These are phyloP conservation scores for Scylla paramamosain DNA, from an alignment of 1,140 invertebrate species.

Conservation along the genomic window DNA sequence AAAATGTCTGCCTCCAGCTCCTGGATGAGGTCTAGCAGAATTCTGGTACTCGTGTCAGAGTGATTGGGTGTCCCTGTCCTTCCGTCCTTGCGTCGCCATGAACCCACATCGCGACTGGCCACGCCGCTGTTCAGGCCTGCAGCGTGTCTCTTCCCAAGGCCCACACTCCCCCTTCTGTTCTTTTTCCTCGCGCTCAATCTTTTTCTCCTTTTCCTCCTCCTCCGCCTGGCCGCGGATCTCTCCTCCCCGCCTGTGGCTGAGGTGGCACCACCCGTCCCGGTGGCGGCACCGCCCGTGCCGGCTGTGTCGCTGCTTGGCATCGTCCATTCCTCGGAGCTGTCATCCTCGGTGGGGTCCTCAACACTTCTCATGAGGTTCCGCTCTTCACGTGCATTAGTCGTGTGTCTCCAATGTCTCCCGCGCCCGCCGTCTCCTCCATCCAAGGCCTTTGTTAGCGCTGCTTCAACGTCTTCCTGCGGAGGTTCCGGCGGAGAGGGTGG, in stretches of 20 bases:
- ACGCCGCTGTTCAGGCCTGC: background rate
- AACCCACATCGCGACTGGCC: background rate
- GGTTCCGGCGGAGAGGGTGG: background rate
- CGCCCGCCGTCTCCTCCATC: background rate
- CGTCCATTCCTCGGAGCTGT: background rate
- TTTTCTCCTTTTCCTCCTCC: background rate
- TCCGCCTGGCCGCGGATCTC: background rate
- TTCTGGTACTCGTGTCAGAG: background rate
- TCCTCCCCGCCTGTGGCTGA: background rate
- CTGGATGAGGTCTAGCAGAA: conserved; percentile 46
- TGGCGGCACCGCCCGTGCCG: no score
- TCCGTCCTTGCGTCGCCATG: background rate
- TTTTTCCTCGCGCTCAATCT: background rate
- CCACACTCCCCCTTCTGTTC: background rate
- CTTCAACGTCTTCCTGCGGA: background rate
- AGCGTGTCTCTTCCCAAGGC: background rate
- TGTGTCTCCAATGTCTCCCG: background rate
- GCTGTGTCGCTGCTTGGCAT: background rate
- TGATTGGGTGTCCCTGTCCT: background rate
- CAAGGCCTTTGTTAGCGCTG: background rate
- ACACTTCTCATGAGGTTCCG: background rate
- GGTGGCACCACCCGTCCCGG: background rate
- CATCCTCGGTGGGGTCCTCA: background rate
- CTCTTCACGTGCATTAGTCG: background rate
- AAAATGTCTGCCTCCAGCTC: conserved; percentile 27